Conservation (phyloP, 2,888 invertebrate genomes). For the Ashinkailepas kermadecensis region DNA sequence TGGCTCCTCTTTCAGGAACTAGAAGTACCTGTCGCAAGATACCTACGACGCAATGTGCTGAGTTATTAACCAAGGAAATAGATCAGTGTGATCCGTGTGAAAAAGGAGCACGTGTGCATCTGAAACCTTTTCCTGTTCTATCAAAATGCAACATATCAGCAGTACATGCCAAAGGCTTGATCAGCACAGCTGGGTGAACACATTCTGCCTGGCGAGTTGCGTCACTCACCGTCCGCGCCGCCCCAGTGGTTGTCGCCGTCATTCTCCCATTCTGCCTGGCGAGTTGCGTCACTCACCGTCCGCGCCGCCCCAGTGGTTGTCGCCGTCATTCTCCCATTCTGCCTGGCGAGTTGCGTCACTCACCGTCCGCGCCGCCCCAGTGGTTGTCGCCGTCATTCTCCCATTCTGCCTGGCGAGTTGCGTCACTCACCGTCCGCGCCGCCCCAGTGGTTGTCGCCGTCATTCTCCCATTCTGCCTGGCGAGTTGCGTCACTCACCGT, state of each 20-base stretch:
- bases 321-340: slow-evolving; percentile 7
- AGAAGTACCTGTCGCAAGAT: no score
- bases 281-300: not conserved
- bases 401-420: no score
- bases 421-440: not conserved
- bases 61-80: no score
- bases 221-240: not conserved
- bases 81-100: no score
- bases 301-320: not conserved
- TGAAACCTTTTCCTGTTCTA: no score
- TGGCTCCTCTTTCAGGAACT: no score
- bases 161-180: no score
- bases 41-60: no score
- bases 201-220: no score
- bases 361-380: slow-evolving; percentile 3
- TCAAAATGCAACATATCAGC: no score
- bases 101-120: no score
- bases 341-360: not conserved
- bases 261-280: not conserved
- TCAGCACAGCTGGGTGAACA: no score
- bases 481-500: not conserved
- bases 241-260: not conserved
- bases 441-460: slow-evolving; percentile 1
- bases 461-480: not conserved
- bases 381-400: not conserved